These are phyloP conservation scores for Buathra laborator DNA, from an alignment of 2,888 invertebrate genomes.

Conservation along the genomic window DNA sequence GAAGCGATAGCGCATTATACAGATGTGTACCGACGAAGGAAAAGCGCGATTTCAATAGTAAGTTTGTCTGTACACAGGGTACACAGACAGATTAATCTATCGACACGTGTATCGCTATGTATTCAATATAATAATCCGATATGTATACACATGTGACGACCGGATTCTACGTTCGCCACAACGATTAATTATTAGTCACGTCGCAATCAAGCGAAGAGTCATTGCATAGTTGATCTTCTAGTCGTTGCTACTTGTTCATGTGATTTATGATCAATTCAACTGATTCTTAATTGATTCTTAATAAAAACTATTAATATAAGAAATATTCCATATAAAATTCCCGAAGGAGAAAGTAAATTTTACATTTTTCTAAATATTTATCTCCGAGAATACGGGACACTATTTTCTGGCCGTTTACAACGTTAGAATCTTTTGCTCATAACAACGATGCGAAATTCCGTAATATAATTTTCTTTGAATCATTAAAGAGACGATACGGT, in stretches of 20 bases:
- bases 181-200: constrained; percentile 62
- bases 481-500: too few species aligned
- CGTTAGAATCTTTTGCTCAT: too few species aligned
- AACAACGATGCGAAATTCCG: too few species aligned
- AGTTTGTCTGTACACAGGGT: neutral
- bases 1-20: constrained; percentile 11
- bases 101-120: constrained; percentile 23
- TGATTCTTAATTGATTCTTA: constrained; percentile 15
- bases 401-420: too few species aligned
- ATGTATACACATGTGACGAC: constrained; percentile 4
- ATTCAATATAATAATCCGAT: constrained; percentile 21
- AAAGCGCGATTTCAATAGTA: constrained; percentile 14
- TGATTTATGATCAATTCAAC: constrained; percentile 5
- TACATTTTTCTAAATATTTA: neutral
- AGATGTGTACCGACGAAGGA: neutral
- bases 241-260: constrained; percentile 41
- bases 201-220: constrained; percentile 17
- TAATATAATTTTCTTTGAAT: too few species aligned
- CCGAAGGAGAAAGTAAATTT: neutral
- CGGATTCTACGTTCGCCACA: constrained; percentile 11
- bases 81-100: constrained; percentile 4
- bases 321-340: neutral
- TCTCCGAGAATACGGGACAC: neutral
- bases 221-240: constrained; percentile 11
- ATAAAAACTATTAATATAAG: neutral